Conservation (phyloP, 2,888 invertebrate genomes). For the Malacosoma neustria region DNA sequence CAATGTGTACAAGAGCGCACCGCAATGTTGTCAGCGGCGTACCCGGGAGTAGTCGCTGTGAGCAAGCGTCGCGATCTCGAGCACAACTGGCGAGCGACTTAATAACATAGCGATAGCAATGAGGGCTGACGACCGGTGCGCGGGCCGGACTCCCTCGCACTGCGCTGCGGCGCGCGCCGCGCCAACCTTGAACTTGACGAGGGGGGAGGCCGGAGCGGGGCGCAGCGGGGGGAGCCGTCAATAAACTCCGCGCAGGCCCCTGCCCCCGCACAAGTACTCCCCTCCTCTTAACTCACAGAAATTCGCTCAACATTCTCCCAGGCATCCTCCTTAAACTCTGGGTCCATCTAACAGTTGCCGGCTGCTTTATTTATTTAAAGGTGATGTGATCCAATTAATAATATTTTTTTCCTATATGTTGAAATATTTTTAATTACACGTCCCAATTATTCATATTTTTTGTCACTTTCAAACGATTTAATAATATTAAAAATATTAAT, state of each 20-base stretch:
- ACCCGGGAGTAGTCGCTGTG: conserved; percentile 37
- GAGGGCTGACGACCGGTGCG: conserved; percentile 74
- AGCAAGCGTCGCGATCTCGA: conserved; percentile 53
- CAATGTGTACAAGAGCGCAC: conserved; percentile 39
- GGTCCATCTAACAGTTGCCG: conserved; percentile 7
- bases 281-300: no score
- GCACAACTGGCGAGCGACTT: conserved; percentile 44
- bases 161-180: conserved; percentile 74
- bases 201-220: conserved; percentile 50
- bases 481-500: no score
- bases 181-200: conserved; percentile 77
- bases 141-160: conserved; percentile 76
- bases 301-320: no score
- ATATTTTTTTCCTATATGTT: no score
- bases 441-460: no score
- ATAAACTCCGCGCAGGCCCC: conserved; percentile 69
- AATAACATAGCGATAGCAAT: conserved; percentile 57
- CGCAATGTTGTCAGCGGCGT: conserved; percentile 37
- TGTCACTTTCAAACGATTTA: no score
- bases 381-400: no score
- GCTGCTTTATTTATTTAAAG: no score
- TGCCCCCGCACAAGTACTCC: conserved; percentile 46
- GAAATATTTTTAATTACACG: no score
- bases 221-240: conserved; percentile 63
- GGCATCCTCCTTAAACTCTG: no score